Percentiles rank a stretch among this genome's conserved stretches.
phyloP scores from a whole-genome alignment of 2,797 vertebrate genomes.

The Gouania willdenowi region DNA sequence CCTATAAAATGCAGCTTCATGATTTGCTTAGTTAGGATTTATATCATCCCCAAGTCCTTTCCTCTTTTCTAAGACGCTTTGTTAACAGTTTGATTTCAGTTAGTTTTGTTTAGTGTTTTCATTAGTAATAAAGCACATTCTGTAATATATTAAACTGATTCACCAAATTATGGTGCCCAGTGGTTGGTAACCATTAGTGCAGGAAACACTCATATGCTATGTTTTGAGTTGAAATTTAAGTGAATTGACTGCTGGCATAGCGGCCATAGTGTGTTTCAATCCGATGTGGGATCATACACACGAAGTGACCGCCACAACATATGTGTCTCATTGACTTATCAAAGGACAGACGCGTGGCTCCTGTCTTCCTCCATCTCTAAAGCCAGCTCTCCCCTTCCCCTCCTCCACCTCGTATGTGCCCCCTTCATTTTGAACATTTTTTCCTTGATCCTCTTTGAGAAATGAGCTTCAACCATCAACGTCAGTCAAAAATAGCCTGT shows the following conservation, averaged over 20 bases:
- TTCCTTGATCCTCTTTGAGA: not conserved
- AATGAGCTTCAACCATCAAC: slow-evolving; percentile 5
- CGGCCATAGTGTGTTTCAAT: slow-evolving; percentile 12
- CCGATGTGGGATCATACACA: slow-evolving; percentile 18
- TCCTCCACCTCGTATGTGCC: slow-evolving; percentile 27
- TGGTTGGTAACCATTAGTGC: too few species aligned
- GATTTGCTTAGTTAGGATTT: too few species aligned
- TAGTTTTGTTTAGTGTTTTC: too few species aligned
- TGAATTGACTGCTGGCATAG: not conserved
- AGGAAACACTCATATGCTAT: too few species aligned
- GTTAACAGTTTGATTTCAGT: too few species aligned
- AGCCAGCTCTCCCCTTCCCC: slow-evolving; percentile 11
- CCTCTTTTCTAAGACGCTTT: too few species aligned
- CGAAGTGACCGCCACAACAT: slow-evolving; percentile 42
- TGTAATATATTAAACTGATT: too few species aligned
- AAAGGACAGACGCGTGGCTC: slow-evolving; percentile 54
- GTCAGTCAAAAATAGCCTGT: slow-evolving; percentile 12
- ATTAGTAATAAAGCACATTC: too few species aligned
- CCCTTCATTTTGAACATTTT: slow-evolving; percentile 3
- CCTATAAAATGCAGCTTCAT: too few species aligned
- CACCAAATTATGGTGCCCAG: too few species aligned
- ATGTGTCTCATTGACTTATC: slow-evolving; percentile 67
- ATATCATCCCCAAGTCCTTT: too few species aligned
- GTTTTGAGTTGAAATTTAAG: not conserved
- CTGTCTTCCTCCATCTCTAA: slow-evolving; percentile 11